A percentile compares a stretch with the other conserved stretches of the same genome.
Evolutionary conservation across 2,888 invertebrate genomes (phyloP).

Genomic region (Eristalinus aeneus): DNA sequence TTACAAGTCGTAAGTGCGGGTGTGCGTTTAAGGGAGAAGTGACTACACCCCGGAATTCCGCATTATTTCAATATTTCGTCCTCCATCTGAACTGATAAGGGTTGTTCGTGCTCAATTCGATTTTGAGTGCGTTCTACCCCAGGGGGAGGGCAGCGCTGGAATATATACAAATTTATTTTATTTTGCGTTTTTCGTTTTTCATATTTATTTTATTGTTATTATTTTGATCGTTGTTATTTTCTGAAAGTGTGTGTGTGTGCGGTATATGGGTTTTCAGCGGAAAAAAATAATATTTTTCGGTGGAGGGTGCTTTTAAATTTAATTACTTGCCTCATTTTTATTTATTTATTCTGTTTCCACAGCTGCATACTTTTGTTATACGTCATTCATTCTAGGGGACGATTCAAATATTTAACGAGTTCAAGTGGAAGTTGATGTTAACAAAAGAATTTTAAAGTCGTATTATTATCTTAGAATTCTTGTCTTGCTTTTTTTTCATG

Average conservation of each 20-base stretch:
- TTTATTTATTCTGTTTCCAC: conserved; percentile 61
- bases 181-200: conserved; percentile 41
- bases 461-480: not conserved
- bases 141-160: conserved; percentile 30
- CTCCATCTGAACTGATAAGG: conserved; percentile 50
- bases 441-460: conserved; percentile 3
- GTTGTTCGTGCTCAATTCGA: conserved; percentile 55
- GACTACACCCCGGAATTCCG: conserved; percentile 70
- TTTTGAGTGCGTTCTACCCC: conserved; percentile 34
- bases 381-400: not conserved
- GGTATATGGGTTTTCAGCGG: not conserved
- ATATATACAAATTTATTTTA: conserved; percentile 13
- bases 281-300: conserved; percentile 6
- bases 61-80: conserved; percentile 66
- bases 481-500: not conserved
- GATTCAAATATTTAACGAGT: conserved; percentile 12
- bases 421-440: conserved; percentile 11
- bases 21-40: conserved; percentile 48
- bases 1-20: conserved; percentile 60
- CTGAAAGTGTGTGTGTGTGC: not conserved
- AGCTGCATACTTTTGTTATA: conserved; percentile 49
- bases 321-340: conserved; percentile 64
- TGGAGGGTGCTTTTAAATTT: conserved; percentile 55
- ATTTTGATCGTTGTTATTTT: conserved; percentile 63
- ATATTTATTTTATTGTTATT: conserved; percentile 69